A percentile compares a stretch with the other conserved stretches of the same genome.
Conservation (phyloP, 2,888 invertebrate genomes). For the Acholoe squamosa region DNA sequence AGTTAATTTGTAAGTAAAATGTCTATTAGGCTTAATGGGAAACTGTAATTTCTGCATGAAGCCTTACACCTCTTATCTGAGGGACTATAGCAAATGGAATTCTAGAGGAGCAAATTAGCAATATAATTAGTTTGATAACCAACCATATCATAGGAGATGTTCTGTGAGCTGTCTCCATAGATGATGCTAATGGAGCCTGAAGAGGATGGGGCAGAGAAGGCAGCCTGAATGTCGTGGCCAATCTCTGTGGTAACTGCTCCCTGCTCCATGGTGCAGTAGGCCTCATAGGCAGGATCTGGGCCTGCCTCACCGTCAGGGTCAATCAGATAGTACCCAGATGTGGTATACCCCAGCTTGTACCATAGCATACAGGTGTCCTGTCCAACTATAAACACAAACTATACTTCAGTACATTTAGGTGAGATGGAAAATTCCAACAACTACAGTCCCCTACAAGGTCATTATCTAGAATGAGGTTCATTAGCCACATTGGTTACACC, state of each 20-base stretch:
- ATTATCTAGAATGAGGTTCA: too few species aligned
- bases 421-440: too few species aligned
- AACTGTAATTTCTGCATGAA: too few species aligned
- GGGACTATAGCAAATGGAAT: too few species aligned
- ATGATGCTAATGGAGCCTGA: background rate
- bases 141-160: background rate
- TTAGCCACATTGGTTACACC: too few species aligned
- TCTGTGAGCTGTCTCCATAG: background rate
- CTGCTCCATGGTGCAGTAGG: background rate
- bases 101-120: too few species aligned
- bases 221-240: background rate
- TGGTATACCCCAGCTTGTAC: background rate
- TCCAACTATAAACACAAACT: background rate
- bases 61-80: too few species aligned
- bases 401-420: too few species aligned
- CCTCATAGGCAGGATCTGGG: background rate
- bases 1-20: too few species aligned
- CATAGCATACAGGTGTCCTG: conserved; percentile 32
- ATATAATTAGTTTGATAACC: background rate
- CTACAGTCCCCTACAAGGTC: too few species aligned
- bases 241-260: background rate
- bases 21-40: too few species aligned
- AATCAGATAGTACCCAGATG: background rate
- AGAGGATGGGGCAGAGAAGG: background rate
- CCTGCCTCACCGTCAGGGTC: conserved; percentile 22